Percentiles rank a stretch among this genome's conserved stretches.
Evolutionary conservation across 2,113 vertebrate genomes (phyloP).

Genomic region (Orcinus orca): DNA sequence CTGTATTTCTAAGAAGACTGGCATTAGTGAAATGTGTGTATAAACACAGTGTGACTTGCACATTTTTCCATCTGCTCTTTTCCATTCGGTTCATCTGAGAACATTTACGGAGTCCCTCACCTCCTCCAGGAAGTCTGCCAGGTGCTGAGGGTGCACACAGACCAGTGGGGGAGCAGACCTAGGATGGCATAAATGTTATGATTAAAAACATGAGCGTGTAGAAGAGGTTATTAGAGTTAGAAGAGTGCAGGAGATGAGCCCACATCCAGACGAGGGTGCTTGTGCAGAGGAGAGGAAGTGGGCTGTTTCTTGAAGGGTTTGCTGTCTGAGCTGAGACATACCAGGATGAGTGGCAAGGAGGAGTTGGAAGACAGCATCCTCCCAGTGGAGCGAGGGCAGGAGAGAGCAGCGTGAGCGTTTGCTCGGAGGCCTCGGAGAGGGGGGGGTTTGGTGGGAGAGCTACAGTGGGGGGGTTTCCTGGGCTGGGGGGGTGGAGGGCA

Average conservation of each 20-base stretch:
- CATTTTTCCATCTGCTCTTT: neutral
- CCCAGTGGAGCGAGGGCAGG: neutral
- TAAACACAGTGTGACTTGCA: neutral
- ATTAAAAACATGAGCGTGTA: neutral
- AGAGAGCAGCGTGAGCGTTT: neutral
- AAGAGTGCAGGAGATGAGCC: neutral
- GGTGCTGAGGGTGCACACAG: neutral
- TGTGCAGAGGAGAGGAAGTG: neutral
- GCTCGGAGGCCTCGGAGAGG: neutral
- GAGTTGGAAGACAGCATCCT: neutral
- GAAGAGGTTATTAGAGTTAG: neutral
- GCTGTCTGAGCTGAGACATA: neutral
- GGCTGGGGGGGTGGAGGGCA: neutral
- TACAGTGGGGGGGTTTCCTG: neutral
- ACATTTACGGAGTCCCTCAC: neutral
- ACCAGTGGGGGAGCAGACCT: neutral
- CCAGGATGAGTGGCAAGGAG: neutral
- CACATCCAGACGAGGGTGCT: neutral
- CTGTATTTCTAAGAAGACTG: neutral
- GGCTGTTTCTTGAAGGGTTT: neutral
- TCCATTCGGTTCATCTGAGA: neutral
- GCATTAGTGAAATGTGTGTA: neutral
- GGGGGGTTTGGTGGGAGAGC: neutral
- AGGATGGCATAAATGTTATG: neutral
- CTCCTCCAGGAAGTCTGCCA: neutral